Base-by-base conservation (phyloP, 1,140 invertebrate species). In the Drosophila ohnishii region DNA sequence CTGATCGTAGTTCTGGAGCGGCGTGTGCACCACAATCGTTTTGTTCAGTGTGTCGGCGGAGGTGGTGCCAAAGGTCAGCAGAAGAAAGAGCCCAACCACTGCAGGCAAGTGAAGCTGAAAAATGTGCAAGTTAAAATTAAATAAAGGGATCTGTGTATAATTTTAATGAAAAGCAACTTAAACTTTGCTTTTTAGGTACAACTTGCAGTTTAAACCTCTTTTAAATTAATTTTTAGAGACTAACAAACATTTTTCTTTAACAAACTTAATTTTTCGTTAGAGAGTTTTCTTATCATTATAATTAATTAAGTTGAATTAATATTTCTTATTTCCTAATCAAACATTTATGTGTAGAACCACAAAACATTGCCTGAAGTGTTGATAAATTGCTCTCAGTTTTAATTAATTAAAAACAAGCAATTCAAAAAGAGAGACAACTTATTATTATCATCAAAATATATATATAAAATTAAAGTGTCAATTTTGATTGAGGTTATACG, bases 11-110 rank as follows among this genome's bases (percentile, higher is more conserved):
- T 80, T 78, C 32, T 90, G 78, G 14, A 86, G 42, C 8, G 77
- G 84, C 2, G 89, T 90, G 0, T 90, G 75, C 14, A 90, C 65
- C 25, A 90, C 76, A 55, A 90, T 88, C 8, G 67, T 73, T 32
- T 78, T 80, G 61, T 78, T 71, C 6, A 39, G 25, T 9, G 32
- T 34, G 9, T 61, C 28, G 14, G 28, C 19, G 11, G 14, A 32
- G 37, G 59, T 42, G 25, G 60, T 25, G 22, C 30, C 16, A 14
- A 61, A 19, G 28, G 48, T 30, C 40, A 86, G 45, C 50, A 85
- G n/a, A 64, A 28, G 14, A 75, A 32, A 8, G 10, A 75, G 32
- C 1, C 74, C 64, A 71, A 16, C n/a, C 30, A 59, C 30, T 22
- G 37, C 16, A 14, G 9, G 2, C 47, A 44, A 30, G 13, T 3